Evolutionary conservation across 2,113 vertebrate genomes (phyloP).

Genomic region (Sylvilagus bachmani): DNA sequence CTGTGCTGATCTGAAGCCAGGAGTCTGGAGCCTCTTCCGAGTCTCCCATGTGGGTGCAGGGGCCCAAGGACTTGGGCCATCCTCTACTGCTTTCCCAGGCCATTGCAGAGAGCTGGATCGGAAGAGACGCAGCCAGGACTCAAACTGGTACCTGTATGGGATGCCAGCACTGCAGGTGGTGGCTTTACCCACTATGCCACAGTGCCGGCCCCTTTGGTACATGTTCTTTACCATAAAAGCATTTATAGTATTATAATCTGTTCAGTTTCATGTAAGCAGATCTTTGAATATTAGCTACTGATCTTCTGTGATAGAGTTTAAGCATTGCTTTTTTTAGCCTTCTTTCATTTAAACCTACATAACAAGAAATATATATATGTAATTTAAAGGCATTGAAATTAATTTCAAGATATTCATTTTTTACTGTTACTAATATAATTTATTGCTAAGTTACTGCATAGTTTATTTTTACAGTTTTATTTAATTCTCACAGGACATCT

Average conservation of each 20-base stretch:
- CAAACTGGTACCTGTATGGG: no score
- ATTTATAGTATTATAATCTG: background rate
- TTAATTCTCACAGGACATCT: background rate
- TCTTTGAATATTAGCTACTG: background rate
- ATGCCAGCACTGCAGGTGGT: no score
- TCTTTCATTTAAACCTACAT: constrained; percentile 11
- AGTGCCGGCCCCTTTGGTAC: background rate
- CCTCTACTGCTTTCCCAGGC: no score
- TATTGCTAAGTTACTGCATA: background rate
- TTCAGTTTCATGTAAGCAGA: background rate
- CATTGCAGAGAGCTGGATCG: no score
- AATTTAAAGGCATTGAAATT: background rate
- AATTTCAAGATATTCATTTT: background rate
- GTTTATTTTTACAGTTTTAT: background rate
- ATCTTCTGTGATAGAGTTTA: background rate
- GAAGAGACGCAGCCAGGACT: no score
- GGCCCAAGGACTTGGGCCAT: no score
- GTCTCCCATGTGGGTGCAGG: no score
- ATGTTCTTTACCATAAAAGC: background rate
- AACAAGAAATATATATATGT: background rate
- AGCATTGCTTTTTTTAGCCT: background rate
- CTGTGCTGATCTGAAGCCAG: no score
- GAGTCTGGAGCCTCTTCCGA: no score
- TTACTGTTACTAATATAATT: background rate
- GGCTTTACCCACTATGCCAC: no score